Conservation (phyloP, 2,797 vertebrate species). For the Catostomus latipinnis region DNA sequence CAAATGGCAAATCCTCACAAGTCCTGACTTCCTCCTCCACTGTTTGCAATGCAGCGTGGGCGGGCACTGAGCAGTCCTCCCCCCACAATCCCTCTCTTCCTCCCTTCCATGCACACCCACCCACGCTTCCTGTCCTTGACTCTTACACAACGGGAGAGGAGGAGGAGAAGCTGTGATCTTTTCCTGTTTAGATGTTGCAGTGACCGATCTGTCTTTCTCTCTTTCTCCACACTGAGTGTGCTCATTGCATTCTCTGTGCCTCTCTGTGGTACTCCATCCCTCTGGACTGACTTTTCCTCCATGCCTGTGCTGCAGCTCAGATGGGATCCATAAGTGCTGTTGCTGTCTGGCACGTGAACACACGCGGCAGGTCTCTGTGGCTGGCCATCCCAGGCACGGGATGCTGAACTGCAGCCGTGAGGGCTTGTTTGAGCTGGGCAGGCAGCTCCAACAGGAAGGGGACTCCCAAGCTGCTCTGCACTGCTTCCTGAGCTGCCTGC, state of each 20-base stretch:
- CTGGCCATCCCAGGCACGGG: conserved; percentile 73
- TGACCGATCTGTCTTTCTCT: neutral
- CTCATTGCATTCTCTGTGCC: neutral
- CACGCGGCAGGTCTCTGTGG: conserved; percentile 62
- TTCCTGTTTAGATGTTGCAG: conserved; percentile 31
- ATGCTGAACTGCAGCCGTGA: conserved; percentile 83
- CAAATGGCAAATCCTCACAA: conserved; percentile 65
- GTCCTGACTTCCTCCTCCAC: conserved; percentile 59
- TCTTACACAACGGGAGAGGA: conserved; percentile 63
- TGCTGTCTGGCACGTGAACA: conserved; percentile 46
- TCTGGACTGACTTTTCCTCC: conserved; percentile 35
- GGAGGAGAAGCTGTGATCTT: conserved; percentile 44
- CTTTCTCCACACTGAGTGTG: neutral
- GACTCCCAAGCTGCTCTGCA: conserved; percentile 83
- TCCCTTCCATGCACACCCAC: conserved; percentile 61
- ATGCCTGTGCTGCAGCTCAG: conserved; percentile 67
- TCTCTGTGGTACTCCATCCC: conserved; percentile 29
- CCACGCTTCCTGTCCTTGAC: conserved; percentile 78
- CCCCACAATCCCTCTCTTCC: conserved; percentile 22
- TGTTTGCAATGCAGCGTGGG: conserved; percentile 74
- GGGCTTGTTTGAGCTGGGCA: conserved; percentile 85
- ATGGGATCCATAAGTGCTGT: conserved; percentile 70
- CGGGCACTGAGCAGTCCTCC: conserved; percentile 65
- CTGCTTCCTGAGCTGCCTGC: conserved; percentile 84
- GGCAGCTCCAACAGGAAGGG: conserved; percentile 84